Base-by-base conservation (phyloP, 2,797 vertebrate genomes). In the Poecile montanus region DNA sequence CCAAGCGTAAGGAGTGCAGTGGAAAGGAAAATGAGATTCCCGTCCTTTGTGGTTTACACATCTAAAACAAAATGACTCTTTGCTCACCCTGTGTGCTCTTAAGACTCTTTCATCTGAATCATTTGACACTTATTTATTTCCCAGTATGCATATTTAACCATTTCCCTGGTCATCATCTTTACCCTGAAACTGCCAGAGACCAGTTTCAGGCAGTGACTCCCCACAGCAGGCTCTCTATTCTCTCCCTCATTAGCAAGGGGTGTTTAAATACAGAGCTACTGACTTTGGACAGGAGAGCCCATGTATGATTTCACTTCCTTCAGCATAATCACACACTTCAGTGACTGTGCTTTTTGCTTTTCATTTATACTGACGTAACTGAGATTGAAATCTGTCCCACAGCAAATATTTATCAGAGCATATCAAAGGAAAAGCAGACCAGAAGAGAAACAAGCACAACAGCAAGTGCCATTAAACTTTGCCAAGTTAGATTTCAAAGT, bases 401-500 rank as follows among this genome's bases (percentile, higher is more conserved):
- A 83, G 81, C 68, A 95, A 95, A 72, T 92, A 89, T 95, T 94
- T 95, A 95, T 85, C 54, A 63, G 72, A 83, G 65, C 88, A 51
- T 75, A 93, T 84, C 82, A 91, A 94, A 91, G 76, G 73, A 83
- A 92, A 89, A 95, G 53, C 61, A 67, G 56, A 87, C 34, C 78
- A 91, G 71, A 91, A 93, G 45, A 93, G 88, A 94, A 95, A 79
- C 67, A 92, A 89, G 88, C 63, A 83, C 67, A 96, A 82, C 91
- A 96, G 74, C 0, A 0, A 91, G 61, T 51, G 53, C 81, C 77
- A 40, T 73, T 88, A 73, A 89, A 89, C 81, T 92, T 88, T 73
- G 94, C 93, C 77, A 91, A 95, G 72, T 82, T 4, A 91, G 71
- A 91, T 94, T 91, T 92, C 57, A 89, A 95, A 95, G 92, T 85